Conservation (phyloP, 2,113 vertebrate genomes). For the Ivindomyrus marchei region DNA sequence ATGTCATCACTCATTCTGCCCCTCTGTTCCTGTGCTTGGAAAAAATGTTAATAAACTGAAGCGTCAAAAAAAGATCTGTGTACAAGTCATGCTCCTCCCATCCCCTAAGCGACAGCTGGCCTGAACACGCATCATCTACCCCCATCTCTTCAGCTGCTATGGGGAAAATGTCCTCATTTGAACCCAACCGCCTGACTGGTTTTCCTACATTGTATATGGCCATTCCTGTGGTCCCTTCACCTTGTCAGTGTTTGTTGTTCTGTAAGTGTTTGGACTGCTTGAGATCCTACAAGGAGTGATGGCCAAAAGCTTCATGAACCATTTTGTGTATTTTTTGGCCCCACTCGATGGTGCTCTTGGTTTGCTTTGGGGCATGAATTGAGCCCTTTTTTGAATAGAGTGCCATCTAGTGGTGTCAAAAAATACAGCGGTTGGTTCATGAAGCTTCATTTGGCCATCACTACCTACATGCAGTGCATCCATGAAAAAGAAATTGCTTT, state of each 20-base stretch:
- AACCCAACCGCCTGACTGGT: neutral
- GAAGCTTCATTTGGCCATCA: neutral
- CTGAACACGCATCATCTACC: neutral
- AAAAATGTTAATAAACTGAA: constrained; percentile 5
- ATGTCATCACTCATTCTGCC: neutral
- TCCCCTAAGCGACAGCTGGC: neutral
- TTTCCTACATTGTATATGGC: neutral
- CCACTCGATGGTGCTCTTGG: too few relatives aligned
- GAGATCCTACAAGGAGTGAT: neutral
- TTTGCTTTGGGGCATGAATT: neutral
- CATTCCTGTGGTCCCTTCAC: neutral
- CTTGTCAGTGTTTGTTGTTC: neutral
- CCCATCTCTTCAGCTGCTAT: constrained; percentile 3
- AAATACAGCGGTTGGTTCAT: neutral
- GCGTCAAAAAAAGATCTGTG: neutral
- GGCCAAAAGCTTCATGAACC: neutral
- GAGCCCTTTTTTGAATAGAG: neutral
- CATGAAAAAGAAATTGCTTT: neutral
- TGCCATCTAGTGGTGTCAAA: neutral
- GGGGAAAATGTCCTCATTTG: neutral
- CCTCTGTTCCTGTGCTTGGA: neutral
- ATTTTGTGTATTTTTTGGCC: too few relatives aligned
- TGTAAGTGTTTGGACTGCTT: neutral
- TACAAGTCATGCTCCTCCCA: neutral
- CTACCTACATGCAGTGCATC: neutral